Evolutionary conservation across 2,888 invertebrate species (phyloP).

Genomic region (Tiphia femorata): DNA sequence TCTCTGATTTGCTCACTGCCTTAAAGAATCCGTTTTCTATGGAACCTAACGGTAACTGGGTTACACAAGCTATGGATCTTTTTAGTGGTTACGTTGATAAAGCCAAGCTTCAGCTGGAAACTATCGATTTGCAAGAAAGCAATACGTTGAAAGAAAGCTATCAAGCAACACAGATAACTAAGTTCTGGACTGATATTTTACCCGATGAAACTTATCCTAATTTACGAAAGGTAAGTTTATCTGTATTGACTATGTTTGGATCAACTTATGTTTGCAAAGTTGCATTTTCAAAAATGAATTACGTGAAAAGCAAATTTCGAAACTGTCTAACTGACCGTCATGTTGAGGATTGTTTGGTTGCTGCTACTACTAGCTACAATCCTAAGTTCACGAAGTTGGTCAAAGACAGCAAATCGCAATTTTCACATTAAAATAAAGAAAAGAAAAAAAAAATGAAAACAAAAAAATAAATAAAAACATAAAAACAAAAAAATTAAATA

Average conservation of each 20-base stretch:
- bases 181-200: constrained; percentile 1
- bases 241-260: background rate
- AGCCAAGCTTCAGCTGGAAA: constrained; percentile 2
- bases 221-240: background rate
- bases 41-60: constrained; percentile 3
- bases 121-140: constrained; percentile 6
- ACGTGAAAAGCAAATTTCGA: background rate
- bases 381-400: no score
- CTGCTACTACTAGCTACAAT: no score
- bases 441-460: no score
- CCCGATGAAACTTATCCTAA: constrained; percentile 6
- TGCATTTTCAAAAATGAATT: background rate
- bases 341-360: no score
- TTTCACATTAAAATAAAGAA: no score
- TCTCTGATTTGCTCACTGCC: background rate
- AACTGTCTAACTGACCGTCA: no score
- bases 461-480: no score
- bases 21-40: background rate
- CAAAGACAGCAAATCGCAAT: no score
- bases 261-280: constrained; percentile 1
- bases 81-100: constrained; percentile 2
- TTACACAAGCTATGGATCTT: background rate
- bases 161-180: background rate
- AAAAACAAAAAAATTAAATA: no score
- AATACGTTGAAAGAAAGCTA: background rate